phyloP scores from a whole-genome alignment of 1,140 invertebrate genomes.

The Acromyrmex echinatior region DNA sequence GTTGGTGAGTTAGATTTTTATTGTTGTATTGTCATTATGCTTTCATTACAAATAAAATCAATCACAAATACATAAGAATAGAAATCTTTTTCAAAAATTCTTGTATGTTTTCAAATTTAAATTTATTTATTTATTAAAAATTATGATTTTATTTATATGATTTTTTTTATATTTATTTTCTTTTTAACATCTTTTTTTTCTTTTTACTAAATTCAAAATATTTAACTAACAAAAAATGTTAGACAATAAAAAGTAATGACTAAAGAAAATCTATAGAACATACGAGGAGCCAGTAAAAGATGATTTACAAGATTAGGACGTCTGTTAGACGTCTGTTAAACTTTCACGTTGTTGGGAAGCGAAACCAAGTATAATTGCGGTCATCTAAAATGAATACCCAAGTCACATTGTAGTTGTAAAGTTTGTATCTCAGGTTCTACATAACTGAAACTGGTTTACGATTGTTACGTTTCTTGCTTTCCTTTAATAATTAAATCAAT shows the following conservation, averaged over 20 bases:
- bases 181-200: not conserved
- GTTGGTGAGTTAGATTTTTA: not conserved
- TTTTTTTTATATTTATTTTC: not conserved
- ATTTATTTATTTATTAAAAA: not conserved
- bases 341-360: slow-evolving; percentile 55
- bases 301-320: slow-evolving; percentile 27
- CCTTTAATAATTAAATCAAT: not conserved
- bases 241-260: not conserved
- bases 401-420: slow-evolving; percentile 38
- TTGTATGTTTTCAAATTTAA: not conserved
- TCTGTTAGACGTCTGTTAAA: slow-evolving; percentile 50
- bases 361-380: slow-evolving; percentile 46
- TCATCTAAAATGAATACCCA: slow-evolving; percentile 48
- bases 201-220: not conserved
- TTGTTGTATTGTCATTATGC: not conserved
- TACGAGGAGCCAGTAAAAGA: slow-evolving; percentile 6
- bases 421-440: slow-evolving; percentile 30
- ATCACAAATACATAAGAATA: not conserved
- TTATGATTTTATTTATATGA: not conserved
- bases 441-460: slow-evolving; percentile 17
- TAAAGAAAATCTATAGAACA: slow-evolving; percentile 16
- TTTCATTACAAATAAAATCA: not conserved
- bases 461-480: slow-evolving; percentile 19
- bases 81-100: not conserved
- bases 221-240: not conserved